A percentile compares a stretch with the other conserved stretches of the same genome.
phyloP scores from a whole-genome alignment of 1,140 invertebrate genomes.

The Lethocerus indicus region DNA sequence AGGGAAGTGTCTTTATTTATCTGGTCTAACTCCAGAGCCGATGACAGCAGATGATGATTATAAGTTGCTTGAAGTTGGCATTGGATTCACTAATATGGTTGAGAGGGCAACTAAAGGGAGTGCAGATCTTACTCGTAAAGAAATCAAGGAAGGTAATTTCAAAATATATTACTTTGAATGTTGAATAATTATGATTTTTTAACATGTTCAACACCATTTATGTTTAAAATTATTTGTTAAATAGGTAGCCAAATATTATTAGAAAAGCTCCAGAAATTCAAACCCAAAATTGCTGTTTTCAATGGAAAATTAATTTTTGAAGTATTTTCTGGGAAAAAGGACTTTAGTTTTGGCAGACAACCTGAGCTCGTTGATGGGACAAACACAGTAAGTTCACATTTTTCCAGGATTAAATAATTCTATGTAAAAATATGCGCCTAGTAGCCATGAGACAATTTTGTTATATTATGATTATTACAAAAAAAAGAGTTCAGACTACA shows the following conservation, averaged over 20 bases:
- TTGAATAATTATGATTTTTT: too few relatives aligned
- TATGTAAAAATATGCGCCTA: too few relatives aligned
- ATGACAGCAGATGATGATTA: slow-evolving; percentile 93
- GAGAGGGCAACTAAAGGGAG: slow-evolving; percentile 86
- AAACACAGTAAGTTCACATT: slow-evolving; percentile 58
- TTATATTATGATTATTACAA: too few relatives aligned
- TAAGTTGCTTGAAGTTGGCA: slow-evolving; percentile 80
- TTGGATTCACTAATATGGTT: slow-evolving; percentile 97
- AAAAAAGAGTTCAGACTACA: too few relatives aligned
- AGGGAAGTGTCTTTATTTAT: slow-evolving; percentile 92
- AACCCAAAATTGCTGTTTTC: slow-evolving; percentile 93
- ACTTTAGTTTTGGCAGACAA: slow-evolving; percentile 91
- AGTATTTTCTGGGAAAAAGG: slow-evolving; percentile 92
- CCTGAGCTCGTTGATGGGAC: slow-evolving; percentile 83
- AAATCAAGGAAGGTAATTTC: slow-evolving; percentile 77
- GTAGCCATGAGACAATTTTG: too few relatives aligned
- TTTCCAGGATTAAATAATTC: too few relatives aligned
- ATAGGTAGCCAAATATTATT: slow-evolving; percentile 67
- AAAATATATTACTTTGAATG: too few relatives aligned
- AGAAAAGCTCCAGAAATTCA: slow-evolving; percentile 82
- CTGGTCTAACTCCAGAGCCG: slow-evolving; percentile 83
- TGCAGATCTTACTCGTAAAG: slow-evolving; percentile 85
- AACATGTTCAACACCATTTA: neutral
- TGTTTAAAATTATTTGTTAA: slow-evolving; percentile 15
- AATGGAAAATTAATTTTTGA: slow-evolving; percentile 98